Conservation (phyloP, 2,797 vertebrate genomes). For the Molossus molossus region DNA sequence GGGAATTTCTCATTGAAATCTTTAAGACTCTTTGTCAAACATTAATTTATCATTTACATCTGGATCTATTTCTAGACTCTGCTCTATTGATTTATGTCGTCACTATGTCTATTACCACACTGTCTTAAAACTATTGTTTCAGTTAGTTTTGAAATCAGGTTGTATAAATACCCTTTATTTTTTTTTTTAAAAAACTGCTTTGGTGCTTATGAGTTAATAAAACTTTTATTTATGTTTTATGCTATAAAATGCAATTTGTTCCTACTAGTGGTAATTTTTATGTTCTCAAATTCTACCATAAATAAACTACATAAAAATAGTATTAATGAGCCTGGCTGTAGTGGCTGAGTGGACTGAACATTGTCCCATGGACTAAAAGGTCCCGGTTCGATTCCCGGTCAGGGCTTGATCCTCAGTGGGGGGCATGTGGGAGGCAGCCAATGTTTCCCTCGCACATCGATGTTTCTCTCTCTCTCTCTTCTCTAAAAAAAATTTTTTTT, state of each 20-base stretch:
- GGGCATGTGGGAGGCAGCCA: too few relatives aligned
- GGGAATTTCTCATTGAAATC: not conserved
- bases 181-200: conserved; percentile 38
- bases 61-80: conserved; percentile 28
- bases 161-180: not conserved
- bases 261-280: conserved; percentile 1
- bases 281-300: conserved; percentile 30
- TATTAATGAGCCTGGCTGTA: not conserved
- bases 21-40: conserved; percentile 4
- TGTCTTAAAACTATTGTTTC: not conserved
- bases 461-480: too few relatives aligned
- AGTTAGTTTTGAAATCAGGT: not conserved
- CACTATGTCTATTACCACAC: not conserved
- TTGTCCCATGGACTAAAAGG: too few relatives aligned
- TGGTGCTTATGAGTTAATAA: not conserved
- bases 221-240: conserved; percentile 14
- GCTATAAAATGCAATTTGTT: conserved; percentile 18
- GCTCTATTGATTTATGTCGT: not conserved
- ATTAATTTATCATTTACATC: not conserved
- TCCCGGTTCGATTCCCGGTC: too few relatives aligned
- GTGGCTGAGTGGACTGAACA: too few relatives aligned
- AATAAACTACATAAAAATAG: not conserved
- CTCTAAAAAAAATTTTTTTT: too few relatives aligned
- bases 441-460: too few relatives aligned
- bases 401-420: too few relatives aligned